phyloP scores from a whole-genome alignment of 30 jellyfish, hydroid and myxozoan species.

The Aurelia sp. region DNA sequence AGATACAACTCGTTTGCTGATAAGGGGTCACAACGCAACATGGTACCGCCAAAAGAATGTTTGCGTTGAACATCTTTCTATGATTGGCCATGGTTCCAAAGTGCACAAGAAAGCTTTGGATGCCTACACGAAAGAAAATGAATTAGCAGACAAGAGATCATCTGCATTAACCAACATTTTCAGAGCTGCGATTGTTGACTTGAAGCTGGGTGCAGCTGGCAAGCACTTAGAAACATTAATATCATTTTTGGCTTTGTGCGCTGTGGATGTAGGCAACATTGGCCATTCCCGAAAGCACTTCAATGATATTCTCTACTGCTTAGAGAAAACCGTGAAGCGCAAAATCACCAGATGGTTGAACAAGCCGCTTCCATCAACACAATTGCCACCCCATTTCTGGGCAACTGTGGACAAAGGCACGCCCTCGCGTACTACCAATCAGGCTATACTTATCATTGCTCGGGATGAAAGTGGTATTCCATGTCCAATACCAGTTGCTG shows the following conservation, averaged over 20 bases:
- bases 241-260: slow-evolving; percentile 12
- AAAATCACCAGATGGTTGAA: slow-evolving; percentile 26
- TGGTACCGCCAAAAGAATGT: slow-evolving; percentile 21
- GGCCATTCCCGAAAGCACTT: slow-evolving; percentile 37
- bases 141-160: not conserved
- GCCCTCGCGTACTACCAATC: slow-evolving; percentile 44
- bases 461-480: slow-evolving; percentile 37
- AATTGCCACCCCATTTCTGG: slow-evolving; percentile 44
- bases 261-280: slow-evolving; percentile 30
- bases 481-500: slow-evolving; percentile 54
- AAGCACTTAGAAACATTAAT: slow-evolving; percentile 23
- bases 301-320: slow-evolving; percentile 30
- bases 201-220: slow-evolving; percentile 42
- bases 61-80: slow-evolving; percentile 13
- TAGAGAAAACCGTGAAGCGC: slow-evolving; percentile 5
- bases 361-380: slow-evolving; percentile 35
- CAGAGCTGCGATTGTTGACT: slow-evolving; percentile 32
- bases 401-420: slow-evolving; percentile 53
- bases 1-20: not conserved
- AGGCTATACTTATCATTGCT: slow-evolving; percentile 45
- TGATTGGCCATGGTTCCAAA: slow-evolving; percentile 19
- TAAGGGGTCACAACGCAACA: slow-evolving; percentile 3
- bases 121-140: slow-evolving; percentile 2
- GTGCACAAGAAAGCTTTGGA: slow-evolving; percentile 19
- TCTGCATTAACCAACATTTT: slow-evolving; percentile 14